These are phyloP conservation scores for Meiosimyza decipiens DNA, from an alignment of 2,888 invertebrate genomes.

Conservation along the genomic window DNA sequence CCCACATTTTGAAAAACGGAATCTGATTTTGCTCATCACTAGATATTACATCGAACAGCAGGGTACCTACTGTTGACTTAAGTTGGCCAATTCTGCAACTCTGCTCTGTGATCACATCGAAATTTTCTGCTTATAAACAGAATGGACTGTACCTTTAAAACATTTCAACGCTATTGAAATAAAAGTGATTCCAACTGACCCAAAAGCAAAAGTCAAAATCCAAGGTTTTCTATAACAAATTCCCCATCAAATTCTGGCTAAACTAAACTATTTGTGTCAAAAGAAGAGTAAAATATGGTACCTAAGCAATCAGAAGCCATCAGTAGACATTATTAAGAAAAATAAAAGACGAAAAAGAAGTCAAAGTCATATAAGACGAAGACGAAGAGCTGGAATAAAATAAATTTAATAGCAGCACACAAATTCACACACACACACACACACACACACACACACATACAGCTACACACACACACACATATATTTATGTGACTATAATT, in stretches of 20 bases:
- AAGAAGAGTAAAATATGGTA: conserved; percentile 44
- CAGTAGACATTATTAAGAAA: conserved; percentile 49
- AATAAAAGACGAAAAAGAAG: conserved; percentile 32
- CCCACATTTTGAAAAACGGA: too few species aligned
- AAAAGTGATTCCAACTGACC: too few species aligned
- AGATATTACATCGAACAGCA: too few species aligned
- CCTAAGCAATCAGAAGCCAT: conserved; percentile 47
- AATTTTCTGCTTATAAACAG: too few species aligned
- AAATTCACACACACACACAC: conserved; percentile 12
- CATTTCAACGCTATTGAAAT: too few species aligned
- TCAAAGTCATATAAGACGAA: conserved; percentile 5
- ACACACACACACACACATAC: conserved; percentile 16
- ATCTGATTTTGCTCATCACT: too few species aligned
- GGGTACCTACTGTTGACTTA: too few species aligned
- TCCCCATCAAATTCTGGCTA: conserved; percentile 1
- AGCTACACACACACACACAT: conserved; percentile 13
- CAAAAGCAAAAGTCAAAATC: too few species aligned
- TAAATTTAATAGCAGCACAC: conserved; percentile 37
- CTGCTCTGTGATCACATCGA: too few species aligned
- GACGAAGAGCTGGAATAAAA: conserved; percentile 35
- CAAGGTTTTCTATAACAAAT: not conserved
- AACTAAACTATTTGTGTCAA: conserved; percentile 16
- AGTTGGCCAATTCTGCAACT: too few species aligned
- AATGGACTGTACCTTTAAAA: too few species aligned
- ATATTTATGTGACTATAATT: conserved; percentile 28